Evolutionary conservation across 2,888 invertebrate species (phyloP), one percentile per base, ranked within the genome.

Genomic region (Teinopalpus imperialis): DNA sequence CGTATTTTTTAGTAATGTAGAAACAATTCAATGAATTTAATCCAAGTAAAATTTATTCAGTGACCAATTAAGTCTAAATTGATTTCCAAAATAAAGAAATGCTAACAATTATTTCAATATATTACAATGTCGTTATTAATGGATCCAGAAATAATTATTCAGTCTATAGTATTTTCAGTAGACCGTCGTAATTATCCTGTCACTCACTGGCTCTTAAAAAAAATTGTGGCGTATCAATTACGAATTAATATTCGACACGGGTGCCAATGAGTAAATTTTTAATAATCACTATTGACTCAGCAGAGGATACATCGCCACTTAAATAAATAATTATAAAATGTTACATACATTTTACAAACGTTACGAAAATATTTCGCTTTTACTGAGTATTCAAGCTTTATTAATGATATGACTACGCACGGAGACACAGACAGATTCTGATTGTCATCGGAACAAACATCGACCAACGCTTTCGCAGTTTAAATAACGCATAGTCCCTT

Each of bases 361-460:
- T 21, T 23, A 40, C 27, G 2, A n/a, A n/a, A n/a, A 48, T 21
- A 44, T 41, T 51, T 48, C 31, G 39, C 41, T 54, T 52, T 53
- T 66, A n/a, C 63, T 68, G 68, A 26, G 52, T 63, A 53, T 66
- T 74, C 71, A 72, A 49, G 69, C 63, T 62, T 62, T 73, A 81
- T 70, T 77, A 78, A 80, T 77, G 75, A 71, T 74, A 73, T 71
- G 74, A 75, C 70, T 69, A 61, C 62, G 55, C 62, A 57, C 53
- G 52, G 43, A 49, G 79, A 86, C 82, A 69, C 67, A 74, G 81
- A 82, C 74, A 77, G 64, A 83, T 81, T 71, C 72, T 54, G 78
- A 81, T 82, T 80, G 85, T 82, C 82, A 81, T 78, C 80, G 67
- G 61, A 74, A 79, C 76, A 79, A 76, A 81, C 81, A 65, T 69